These are phyloP conservation scores for Austrofundulus limnaeus DNA, from an alignment of 2,113 vertebrate genomes.

Conservation along the genomic window DNA sequence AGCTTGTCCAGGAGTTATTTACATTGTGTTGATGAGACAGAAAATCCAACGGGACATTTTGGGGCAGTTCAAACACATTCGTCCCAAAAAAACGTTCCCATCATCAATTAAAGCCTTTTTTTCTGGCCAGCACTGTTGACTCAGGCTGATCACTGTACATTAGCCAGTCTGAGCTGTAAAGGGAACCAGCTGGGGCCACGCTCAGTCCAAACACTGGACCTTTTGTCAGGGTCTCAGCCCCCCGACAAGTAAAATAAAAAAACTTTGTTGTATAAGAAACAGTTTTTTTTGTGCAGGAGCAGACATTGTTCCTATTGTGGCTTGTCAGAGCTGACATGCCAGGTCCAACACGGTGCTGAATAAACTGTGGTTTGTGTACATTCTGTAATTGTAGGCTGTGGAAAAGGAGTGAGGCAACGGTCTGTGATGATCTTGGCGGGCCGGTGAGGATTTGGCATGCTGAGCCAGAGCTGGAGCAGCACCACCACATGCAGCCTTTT, in stretches of 20 bases:
- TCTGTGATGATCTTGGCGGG: conserved; percentile 74
- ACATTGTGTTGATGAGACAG: conserved; percentile 45
- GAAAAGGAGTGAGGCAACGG: conserved; percentile 71
- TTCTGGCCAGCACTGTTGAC: conserved; percentile 72
- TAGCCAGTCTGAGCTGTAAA: conserved; percentile 72
- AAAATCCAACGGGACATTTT: conserved; percentile 56
- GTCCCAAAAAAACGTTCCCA: conserved; percentile 46
- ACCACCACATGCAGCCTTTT: conserved; percentile 61
- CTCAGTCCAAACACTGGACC: conserved; percentile 71
- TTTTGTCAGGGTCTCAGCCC: conserved; percentile 74
- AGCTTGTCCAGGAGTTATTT: conserved; percentile 46
- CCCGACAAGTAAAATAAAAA: conserved; percentile 67
- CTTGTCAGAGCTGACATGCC: conserved; percentile 66
- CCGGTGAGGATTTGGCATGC: conserved; percentile 67
- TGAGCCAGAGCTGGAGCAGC: conserved; percentile 55
- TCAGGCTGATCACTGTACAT: conserved; percentile 77
- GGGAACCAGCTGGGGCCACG: conserved; percentile 77
- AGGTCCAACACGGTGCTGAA: conserved; percentile 70
- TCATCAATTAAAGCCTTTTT: conserved; percentile 73
- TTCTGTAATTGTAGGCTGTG: conserved; percentile 75
- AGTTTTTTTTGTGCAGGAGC: conserved; percentile 62
- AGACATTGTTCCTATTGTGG: conserved; percentile 77
- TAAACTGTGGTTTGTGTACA: conserved; percentile 78
- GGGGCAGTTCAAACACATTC: conserved; percentile 63
- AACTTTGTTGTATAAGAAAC: conserved; percentile 68